Percentiles rank a stretch among this genome's conserved stretches.
These are phyloP conservation scores for Buphagus erythrorhynchus DNA, from an alignment of 2,797 vertebrate species.

Conservation along the genomic window DNA sequence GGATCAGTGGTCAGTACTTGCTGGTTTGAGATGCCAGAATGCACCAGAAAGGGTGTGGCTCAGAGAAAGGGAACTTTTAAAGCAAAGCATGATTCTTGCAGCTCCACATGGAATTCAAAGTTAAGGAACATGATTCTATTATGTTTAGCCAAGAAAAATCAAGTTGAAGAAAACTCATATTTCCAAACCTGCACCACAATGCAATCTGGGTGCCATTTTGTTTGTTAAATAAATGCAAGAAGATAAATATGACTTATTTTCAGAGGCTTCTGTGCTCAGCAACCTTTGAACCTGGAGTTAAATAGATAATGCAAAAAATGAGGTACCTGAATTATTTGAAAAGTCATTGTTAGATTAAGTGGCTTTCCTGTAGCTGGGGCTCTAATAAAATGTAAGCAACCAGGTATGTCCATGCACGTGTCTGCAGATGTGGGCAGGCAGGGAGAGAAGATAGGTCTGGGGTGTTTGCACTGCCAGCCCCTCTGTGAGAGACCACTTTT, in stretches of 20 bases:
- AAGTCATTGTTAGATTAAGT: not conserved
- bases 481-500: not conserved
- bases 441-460: not conserved
- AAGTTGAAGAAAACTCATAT: not conserved
- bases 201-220: not conserved
- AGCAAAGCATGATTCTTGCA: not conserved
- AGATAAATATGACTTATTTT: not conserved
- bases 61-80: not conserved
- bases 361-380: not conserved
- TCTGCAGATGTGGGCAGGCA: not conserved
- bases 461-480: not conserved
- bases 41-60: not conserved
- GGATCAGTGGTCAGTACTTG: not conserved
- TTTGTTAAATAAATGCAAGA: not conserved
- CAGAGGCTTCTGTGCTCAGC: not conserved
- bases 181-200: not conserved
- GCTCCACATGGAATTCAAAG: not conserved
- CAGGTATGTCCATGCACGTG: rapidly evolving
- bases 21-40: not conserved
- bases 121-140: not conserved
- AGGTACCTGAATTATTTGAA: not conserved
- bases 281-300: not conserved
- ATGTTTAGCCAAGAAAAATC: not conserved
- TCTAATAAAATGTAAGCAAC: not conserved
- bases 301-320: not conserved